Base-by-base conservation (phyloP, 2,888 invertebrate genomes). In the Cataglyphis albicans region DNA sequence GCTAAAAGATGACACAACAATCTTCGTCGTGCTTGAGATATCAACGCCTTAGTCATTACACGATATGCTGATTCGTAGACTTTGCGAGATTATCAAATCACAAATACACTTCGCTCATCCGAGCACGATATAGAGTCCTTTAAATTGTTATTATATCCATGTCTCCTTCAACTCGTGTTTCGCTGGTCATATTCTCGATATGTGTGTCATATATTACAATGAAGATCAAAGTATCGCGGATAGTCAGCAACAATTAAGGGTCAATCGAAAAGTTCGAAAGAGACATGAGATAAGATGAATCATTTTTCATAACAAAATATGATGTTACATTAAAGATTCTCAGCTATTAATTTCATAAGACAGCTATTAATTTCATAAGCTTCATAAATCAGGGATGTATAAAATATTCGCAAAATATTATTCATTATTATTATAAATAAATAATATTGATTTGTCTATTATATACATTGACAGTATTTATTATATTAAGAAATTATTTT, bases 1-100 rank as follows among this genome's bases (percentile, higher is more conserved):
- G 76, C 76, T 80, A 72, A 72, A 25, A 25, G 12, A 21, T 80
- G 68, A 80, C 72, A 80, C 72, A 80, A 70, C 78, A 80, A 59
- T 70, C 78, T 78, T 70, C 70, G 44, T 32, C 41, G 55, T 41
- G 78, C 15, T 35, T 18, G 59, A 80, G 57, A 80, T 80, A 80
- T 80, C 78, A 78, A 52, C 41, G 41, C 18, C 59, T 80, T 59
- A 80, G 72, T 80, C 78, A 80, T 44, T 80, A 44, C 68, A 12
- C 72, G 78, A 59, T 72, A 59, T 80, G 78, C 78, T 80, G 78
- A 80, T 72, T 72, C 72, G 78, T 38, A 44, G 70, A 44, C 78
- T 78, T 57, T 29, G 70, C 44, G 12, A 9, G 59, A 72, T 80
- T 59, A 72, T 80, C 78, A 59, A 80, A 59, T 70, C 59, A 29